A percentile compares a stretch with the other conserved stretches of the same genome.
Evolutionary conservation across 2,888 invertebrate genomes (phyloP).

Genomic region (Carterocephalus palaemon): DNA sequence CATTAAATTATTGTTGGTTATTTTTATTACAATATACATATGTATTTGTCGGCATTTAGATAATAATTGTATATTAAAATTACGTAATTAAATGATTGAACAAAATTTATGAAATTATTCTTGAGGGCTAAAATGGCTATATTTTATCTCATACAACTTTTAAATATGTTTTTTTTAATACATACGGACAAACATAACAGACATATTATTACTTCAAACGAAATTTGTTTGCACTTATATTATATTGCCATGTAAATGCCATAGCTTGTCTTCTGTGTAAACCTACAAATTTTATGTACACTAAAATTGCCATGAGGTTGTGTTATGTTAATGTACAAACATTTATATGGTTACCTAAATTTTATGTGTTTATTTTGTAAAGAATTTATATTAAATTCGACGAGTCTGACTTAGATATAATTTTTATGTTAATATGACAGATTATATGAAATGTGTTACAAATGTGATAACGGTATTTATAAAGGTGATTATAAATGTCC

Average conservation of each 20-base stretch:
- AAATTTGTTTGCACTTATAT: constrained; percentile 30
- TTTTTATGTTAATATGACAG: constrained; percentile 57
- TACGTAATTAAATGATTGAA: too few species aligned
- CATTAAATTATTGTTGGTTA: constrained; percentile 8
- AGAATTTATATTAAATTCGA: constrained; percentile 73
- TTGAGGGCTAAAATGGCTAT: too few species aligned
- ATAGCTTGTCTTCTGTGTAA: constrained; percentile 46
- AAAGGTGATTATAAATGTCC: constrained; percentile 28
- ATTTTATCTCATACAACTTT: too few species aligned
- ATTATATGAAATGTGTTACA: constrained; percentile 58
- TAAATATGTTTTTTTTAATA: too few species aligned
- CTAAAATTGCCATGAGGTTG: constrained; percentile 69
- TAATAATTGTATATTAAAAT: too few species aligned
- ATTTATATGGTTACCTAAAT: constrained; percentile 69
- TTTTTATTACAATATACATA: too few species aligned
- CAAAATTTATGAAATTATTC: too few species aligned
- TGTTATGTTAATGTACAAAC: constrained; percentile 70
- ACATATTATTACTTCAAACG: neutral
- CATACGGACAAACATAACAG: too few species aligned
- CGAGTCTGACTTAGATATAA: constrained; percentile 70
- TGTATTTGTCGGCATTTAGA: too few species aligned
- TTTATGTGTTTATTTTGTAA: constrained; percentile 56
- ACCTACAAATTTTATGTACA: too few species aligned
- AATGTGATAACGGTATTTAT: constrained; percentile 74
- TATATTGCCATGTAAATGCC: constrained; percentile 56